Base-by-base conservation (phyloP, 1,140 invertebrate species). In the Reticulitermes speratus region DNA sequence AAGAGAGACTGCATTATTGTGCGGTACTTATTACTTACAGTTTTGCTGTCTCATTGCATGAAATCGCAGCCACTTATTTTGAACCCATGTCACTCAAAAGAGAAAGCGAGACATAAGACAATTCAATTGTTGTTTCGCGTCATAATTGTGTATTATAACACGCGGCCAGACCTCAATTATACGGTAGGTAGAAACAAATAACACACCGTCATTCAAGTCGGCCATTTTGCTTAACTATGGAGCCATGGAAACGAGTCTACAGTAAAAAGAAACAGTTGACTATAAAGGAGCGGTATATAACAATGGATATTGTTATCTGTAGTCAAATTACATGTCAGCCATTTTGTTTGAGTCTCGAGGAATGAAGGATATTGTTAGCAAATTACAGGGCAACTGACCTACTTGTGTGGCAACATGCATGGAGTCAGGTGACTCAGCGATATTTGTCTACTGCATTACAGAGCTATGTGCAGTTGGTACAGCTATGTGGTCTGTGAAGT, bases 121-220 rank as follows among this genome's bases (percentile, higher is more conserved):
- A 75, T 75, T 75, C 65, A 75, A 75, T 75, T 75, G 65, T 75
- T 75, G 65, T 75, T 75, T 75, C 65, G n/a, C 65, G 65, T 75
- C 65, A 75, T 75, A 75, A 75, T 75, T 75, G 65, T 75, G 65
- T 75, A 75, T 75, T 75, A 75, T 75, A 75, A 75, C 65, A 75
- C 65, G 65, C 65, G 65, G 65, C 65, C n/a, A 75, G 65, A 75
- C 65, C 25, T 75, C 65, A 75, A 75, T 75, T 75, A 75, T 75
- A 75, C 65, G 65, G 65, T 30, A 75, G 65, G 65, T 75, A 75
- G 65, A 75, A 75, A 75, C 65, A 55, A 55, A 55, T 55, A 55
- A 55, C 52, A 55, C 52, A 55, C 14, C 52, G 52, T 55, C 52
- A 75, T 75, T 75, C 65, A 55, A 55, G 52, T 55, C 52, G 19